phyloP scores from a whole-genome alignment of 2,113 vertebrate genomes.

The Aleadryas rufinucha region DNA sequence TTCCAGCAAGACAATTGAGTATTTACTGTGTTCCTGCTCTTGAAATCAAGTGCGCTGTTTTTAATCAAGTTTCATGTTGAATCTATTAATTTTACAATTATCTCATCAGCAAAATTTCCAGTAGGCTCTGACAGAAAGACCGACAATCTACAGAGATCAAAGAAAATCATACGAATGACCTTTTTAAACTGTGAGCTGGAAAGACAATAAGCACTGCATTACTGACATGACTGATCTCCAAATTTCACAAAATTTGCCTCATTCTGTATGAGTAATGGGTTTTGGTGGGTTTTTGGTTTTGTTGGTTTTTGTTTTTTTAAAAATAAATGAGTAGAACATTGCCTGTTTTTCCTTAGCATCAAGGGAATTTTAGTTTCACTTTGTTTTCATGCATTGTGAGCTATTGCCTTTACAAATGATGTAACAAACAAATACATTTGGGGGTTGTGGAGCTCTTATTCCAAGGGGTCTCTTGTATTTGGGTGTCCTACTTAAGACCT shows the following conservation, averaged over 20 bases:
- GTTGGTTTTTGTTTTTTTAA: fast-evolving
- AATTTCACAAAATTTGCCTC: not conserved
- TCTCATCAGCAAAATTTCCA: slow-evolving; percentile 10
- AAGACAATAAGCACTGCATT: not conserved
- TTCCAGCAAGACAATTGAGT: not conserved
- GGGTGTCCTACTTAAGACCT: not conserved
- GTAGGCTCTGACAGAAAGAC: not conserved
- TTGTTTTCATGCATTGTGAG: not conserved
- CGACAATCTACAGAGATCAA: not conserved
- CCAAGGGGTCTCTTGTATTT: not conserved
- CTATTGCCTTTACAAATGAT: not conserved
- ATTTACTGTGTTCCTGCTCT: not conserved
- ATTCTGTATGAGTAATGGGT: not conserved
- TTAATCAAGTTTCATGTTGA: slow-evolving; percentile 24
- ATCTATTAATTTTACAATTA: slow-evolving; percentile 12
- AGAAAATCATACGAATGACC: not conserved
- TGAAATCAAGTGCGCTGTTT: not conserved
- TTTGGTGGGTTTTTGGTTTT: not conserved
- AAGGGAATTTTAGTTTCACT: not conserved
- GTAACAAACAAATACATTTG: not conserved
- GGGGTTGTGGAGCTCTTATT: not conserved
- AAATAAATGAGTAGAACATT: not conserved
- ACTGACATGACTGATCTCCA: not conserved
- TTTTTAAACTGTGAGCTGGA: not conserved
- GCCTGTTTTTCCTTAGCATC: not conserved